Base-by-base conservation (phyloP, 2,797 vertebrate species). In the Telmatherina bonti region DNA sequence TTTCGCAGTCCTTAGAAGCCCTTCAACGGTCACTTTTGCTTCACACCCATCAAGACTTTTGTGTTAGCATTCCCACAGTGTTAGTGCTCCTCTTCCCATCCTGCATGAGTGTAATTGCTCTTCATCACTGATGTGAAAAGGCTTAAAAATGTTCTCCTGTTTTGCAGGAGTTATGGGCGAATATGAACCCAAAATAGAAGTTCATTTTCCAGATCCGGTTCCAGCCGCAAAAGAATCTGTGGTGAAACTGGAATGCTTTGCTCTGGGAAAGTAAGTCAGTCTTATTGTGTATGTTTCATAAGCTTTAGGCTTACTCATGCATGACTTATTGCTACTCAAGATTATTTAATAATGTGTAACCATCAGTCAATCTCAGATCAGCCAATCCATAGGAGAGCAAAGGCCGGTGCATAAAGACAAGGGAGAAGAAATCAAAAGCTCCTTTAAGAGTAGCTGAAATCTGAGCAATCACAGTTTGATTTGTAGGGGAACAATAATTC, bases 161-260 rank as follows among this genome's bases (percentile, higher is more conserved):
- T 62, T 73, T 70, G 1, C 63, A 99, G 97, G 97, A 85, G 95
- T 95, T 70, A 99, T 98, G 97, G 97, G 97, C 57, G 97, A 99
- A 93, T 99, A 99, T 9, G 97, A 99, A 89, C 97, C 97, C 61
- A 98, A 98, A 94, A 98, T 99, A 93, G 97, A 99, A 94, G 96
- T 99, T 89, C 95, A 97, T 91, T 98, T 98, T 89, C 94, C 96
- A 3, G 97, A 99, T 89, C 95, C 93, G 0, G 93, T 99, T 70
- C 96, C 96, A 61, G 96, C 96, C 80, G 96, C 97, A 3, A 98
- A 96, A 88, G 97, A 96, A 74, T 96, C 97, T 0, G 92, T 94
- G 43, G 96, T 98, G 87, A 96, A 91, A 89, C 93, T 99, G 65
- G 97, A 99, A 87, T 99, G 97, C 79, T 99, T 99, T 67, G 97